These are phyloP conservation scores for Lacerta agilis DNA, from an alignment of 2,797 vertebrate genomes.

Conservation along the genomic window DNA sequence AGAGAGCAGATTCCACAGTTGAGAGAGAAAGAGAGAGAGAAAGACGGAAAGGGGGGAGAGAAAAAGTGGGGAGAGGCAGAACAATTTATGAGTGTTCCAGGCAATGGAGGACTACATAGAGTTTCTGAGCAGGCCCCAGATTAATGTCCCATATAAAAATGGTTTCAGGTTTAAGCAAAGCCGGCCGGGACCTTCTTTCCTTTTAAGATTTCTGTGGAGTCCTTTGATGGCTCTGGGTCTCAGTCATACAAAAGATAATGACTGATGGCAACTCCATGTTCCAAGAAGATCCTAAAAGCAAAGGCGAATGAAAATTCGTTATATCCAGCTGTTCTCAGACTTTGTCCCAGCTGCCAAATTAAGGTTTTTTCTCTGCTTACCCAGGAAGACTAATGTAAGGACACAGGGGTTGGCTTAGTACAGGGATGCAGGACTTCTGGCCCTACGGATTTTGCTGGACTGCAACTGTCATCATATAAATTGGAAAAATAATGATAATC, in stretches of 20 bases:
- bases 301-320: neutral
- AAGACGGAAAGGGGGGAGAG: conserved; percentile 9
- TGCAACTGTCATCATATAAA: too few relatives aligned
- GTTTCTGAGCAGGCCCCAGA: conserved; percentile 72
- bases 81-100: conserved; percentile 78
- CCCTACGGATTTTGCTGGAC: neutral
- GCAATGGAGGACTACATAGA: conserved; percentile 73
- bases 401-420: too few relatives aligned
- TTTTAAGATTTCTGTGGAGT: conserved; percentile 31
- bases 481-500: too few relatives aligned
- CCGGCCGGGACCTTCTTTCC: conserved; percentile 59
- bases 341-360: neutral
- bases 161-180: conserved; percentile 69
- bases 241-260: neutral
- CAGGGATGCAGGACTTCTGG: neutral
- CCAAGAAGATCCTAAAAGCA: neutral
- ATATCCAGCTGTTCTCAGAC: neutral
- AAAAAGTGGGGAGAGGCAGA: conserved; percentile 52
- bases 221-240: conserved; percentile 38
- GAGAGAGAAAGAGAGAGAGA: conserved; percentile 50
- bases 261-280: neutral
- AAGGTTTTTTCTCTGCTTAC: neutral
- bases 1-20: conserved; percentile 66
- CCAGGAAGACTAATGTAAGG: too few relatives aligned
- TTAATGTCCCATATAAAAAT: conserved; percentile 73